Percentiles rank a stretch among this genome's conserved stretches.
These are phyloP conservation scores for Sinelater perroti DNA, from an alignment of 2,888 invertebrate species.

Conservation along the genomic window DNA sequence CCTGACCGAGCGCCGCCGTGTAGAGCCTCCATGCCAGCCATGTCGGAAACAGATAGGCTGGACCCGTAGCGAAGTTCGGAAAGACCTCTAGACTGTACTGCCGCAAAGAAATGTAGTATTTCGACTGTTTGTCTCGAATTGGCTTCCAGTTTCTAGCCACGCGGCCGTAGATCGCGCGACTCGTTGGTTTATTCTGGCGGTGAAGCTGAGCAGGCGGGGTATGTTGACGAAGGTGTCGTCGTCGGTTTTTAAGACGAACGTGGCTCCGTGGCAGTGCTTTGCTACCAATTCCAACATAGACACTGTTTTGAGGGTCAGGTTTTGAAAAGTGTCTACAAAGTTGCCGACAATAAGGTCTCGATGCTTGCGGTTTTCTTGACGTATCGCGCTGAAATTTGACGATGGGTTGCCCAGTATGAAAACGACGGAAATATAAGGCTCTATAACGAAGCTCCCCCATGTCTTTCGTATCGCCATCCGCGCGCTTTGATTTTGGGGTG, in stretches of 20 bases:
- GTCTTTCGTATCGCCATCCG: no score
- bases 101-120: neutral
- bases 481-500: no score
- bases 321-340: neutral
- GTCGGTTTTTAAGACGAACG: slow-evolving; percentile 9
- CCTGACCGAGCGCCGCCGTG: neutral
- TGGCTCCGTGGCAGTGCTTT: neutral
- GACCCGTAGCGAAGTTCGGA: neutral
- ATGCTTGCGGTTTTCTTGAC: no score
- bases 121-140: neutral
- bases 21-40: neutral
- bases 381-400: no score
- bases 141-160: neutral
- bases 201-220: neutral
- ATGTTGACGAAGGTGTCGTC: neutral
- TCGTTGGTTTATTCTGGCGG: neutral
- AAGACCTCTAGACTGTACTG: neutral
- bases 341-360: neutral
- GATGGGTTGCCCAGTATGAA: no score
- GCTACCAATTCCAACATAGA: neutral
- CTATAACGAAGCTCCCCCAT: no score
- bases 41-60: slow-evolving; percentile 1
- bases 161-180: neutral
- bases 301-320: slow-evolving; percentile 4
- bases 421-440: no score